Conservation (phyloP, 2,113 vertebrate genomes). For the Antechinus flavipes region DNA sequence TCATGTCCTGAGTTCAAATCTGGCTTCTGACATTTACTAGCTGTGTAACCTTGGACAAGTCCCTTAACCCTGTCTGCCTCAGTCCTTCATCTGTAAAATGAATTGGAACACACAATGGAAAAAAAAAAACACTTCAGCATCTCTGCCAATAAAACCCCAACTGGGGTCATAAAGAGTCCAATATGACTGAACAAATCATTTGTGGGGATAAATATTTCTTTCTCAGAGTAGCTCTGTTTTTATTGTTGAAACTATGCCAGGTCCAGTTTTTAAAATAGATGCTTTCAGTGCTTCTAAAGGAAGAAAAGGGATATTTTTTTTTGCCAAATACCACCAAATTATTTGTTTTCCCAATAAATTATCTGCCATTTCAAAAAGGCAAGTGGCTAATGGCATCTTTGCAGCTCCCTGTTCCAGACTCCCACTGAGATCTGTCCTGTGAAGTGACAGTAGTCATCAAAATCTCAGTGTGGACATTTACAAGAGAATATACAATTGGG, state of each 20-base stretch:
- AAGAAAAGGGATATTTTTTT: conserved; percentile 43
- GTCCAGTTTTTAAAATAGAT: conserved; percentile 62
- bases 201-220: conserved; percentile 74
- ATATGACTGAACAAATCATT: neutral
- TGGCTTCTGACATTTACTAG: neutral
- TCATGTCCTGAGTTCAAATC: neutral
- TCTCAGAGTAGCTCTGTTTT: conserved; percentile 60
- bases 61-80: neutral
- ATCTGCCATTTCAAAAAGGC: conserved; percentile 61
- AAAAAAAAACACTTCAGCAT: neutral
- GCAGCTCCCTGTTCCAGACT: conserved; percentile 35
- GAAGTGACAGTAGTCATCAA: conserved; percentile 45
- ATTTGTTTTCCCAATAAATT: conserved; percentile 75
- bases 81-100: neutral
- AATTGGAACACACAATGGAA: neutral
- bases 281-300: conserved; percentile 57
- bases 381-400: conserved; percentile 54
- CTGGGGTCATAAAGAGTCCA: neutral
- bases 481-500: neutral
- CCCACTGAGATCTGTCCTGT: conserved; percentile 49
- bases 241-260: conserved; percentile 58
- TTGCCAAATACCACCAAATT: conserved; percentile 65
- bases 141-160: neutral
- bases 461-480: conserved; percentile 7
- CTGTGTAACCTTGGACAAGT: neutral